Conservation (phyloP, 2,888 invertebrate genomes). For the Eupithecia insigniata region DNA sequence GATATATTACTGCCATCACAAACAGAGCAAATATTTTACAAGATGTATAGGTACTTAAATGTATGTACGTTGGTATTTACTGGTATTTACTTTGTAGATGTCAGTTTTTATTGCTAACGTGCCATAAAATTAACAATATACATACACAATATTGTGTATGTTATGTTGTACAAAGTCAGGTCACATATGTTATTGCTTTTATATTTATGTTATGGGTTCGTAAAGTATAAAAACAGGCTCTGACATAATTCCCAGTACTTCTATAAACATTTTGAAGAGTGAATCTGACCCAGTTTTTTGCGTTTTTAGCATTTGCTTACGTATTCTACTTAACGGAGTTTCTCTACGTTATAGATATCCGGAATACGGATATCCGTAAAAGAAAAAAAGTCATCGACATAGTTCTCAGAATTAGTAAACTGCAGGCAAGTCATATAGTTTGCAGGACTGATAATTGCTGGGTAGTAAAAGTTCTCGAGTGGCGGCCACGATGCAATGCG, state of each 20-base stretch:
- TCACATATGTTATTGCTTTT: constrained; percentile 18
- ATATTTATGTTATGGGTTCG: constrained; percentile 20
- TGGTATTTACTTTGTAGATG: background rate
- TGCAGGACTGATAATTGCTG: too few relatives aligned
- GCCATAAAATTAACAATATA: constrained; percentile 45
- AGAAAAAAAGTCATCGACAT: too few relatives aligned
- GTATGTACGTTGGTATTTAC: constrained; percentile 6
- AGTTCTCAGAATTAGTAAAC: too few relatives aligned
- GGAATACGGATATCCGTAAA: too few relatives aligned
- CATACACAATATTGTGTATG: background rate
- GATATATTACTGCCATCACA: constrained; percentile 9
- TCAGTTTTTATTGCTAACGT: constrained; percentile 38
- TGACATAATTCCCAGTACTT: constrained; percentile 31
- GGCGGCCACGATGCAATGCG: too few relatives aligned
- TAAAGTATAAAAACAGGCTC: constrained; percentile 13
- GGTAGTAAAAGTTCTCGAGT: too few relatives aligned
- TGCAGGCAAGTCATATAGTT: too few relatives aligned
- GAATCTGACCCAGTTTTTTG: background rate
- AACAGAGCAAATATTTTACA: constrained; percentile 6
- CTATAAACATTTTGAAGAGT: background rate
- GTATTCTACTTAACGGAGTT: too few relatives aligned
- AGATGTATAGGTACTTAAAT: background rate
- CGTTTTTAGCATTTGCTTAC: too few relatives aligned
- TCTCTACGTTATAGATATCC: too few relatives aligned
- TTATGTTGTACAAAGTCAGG: constrained; percentile 10